Base-by-base conservation (phyloP, 1,140 invertebrate genomes). In the Temnothorax longispinosus region DNA sequence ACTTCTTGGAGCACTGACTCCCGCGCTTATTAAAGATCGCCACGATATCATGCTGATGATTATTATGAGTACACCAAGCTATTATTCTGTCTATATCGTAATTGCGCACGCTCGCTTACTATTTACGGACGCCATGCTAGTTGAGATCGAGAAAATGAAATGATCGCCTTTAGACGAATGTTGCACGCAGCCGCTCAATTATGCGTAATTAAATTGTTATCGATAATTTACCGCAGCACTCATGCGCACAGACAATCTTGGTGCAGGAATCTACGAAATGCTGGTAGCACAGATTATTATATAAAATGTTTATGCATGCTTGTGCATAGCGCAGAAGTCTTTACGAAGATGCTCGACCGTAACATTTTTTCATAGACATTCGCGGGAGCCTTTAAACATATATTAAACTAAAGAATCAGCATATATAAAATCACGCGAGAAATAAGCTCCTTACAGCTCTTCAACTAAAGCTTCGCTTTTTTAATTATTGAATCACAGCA, bases 61-160 rank as follows among this genome's bases (percentile, higher is more conserved):
- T 27, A 27, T 86, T 81, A 86, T 50, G 75, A 82, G 71, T 54
- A 27, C 52, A 71, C 32, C 65, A 21, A 56, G 60, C 64, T 54
- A 71, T 85, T 78, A 85, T 85, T 74, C 72, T 65, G 74, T 52
- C 82, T 85, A 64, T 85, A 64, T 78, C 82, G 82, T 65, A 85
- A 85, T 27, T 35, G 60, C 56, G 47, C 47, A 58, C 67, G 35
- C 38, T 65, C 11, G 65, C 65, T 47, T 0, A 15, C 21, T 69
- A 50, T n/a, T 35, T 38, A 41, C 75, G 4, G 8, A 11, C 41
- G 7, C 64, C 11, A 38, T 6, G n/a, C 13, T 11, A n/a, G n/a
- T 65, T n/a, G 60, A 67, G 62, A 54, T 69, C 35, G 64, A 27
- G 35, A 35, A 54, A 80, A 67, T 35, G 18, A 77, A 78, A 47